Percentiles rank a stretch among this genome's conserved stretches.
Evolutionary conservation across 2,797 vertebrate species (phyloP).

Genomic region (Fistularia commersonii): DNA sequence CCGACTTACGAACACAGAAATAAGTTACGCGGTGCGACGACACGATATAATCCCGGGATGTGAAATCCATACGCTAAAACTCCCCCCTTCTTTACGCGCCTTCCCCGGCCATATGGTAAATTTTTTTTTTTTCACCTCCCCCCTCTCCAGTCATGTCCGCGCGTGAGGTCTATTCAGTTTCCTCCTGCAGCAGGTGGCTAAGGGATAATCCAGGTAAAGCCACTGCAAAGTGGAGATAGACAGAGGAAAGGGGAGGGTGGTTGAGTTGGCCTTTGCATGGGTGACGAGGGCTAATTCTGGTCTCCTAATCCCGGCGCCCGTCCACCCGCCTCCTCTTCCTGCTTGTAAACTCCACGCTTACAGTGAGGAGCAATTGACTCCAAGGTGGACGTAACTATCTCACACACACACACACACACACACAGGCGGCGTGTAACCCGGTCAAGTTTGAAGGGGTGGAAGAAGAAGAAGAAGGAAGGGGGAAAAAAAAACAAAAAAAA

Average conservation of each 20-base stretch:
- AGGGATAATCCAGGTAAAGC: slow-evolving; percentile 88
- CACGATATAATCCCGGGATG: slow-evolving; percentile 29
- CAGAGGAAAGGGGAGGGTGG: slow-evolving; percentile 40
- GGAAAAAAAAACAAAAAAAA: slow-evolving; percentile 6
- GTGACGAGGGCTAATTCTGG: slow-evolving; percentile 83
- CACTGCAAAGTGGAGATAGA: slow-evolving; percentile 73
- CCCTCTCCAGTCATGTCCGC: slow-evolving; percentile 7
- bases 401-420: slow-evolving; percentile 22
- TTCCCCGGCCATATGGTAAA: slow-evolving; percentile 26
- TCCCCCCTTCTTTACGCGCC: slow-evolving; percentile 17
- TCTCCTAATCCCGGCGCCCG: slow-evolving; percentile 75
- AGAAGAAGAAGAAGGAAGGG: slow-evolving; percentile 7
- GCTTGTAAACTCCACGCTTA: slow-evolving; percentile 38
- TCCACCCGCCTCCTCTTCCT: slow-evolving; percentile 60
- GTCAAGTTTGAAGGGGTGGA: slow-evolving; percentile 17
- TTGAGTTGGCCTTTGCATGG: slow-evolving; percentile 60
- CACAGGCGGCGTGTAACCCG: slow-evolving; percentile 6
- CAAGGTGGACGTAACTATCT: slow-evolving; percentile 52
- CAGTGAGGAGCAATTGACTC: slow-evolving; percentile 41
- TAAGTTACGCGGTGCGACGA: slow-evolving; percentile 25
- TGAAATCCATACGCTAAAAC: slow-evolving; percentile 6
- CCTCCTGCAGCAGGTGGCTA: slow-evolving; percentile 79
- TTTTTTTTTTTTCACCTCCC: background rate
- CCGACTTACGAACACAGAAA: slow-evolving; percentile 37
- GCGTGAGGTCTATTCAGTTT: slow-evolving; percentile 48